Percentiles rank a stretch among this genome's conserved stretches.
Conservation (phyloP, 1,140 invertebrate genomes). For the Trypoxylus dichotomus region DNA sequence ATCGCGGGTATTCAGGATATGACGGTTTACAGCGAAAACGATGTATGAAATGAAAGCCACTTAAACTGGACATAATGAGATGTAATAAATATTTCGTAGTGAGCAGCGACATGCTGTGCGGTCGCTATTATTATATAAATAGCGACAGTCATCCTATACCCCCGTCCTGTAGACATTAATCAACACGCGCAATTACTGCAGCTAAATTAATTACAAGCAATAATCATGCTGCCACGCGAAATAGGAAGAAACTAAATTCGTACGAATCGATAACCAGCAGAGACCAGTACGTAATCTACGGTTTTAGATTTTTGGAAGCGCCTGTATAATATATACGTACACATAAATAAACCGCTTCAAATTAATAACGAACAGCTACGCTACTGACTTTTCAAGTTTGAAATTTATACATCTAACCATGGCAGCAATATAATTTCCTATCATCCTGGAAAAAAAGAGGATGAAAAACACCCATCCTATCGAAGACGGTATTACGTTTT, state of each 20-base stretch:
- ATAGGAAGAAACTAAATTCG: neutral
- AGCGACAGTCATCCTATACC: neutral
- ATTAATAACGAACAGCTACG: too few relatives aligned
- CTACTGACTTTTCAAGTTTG: too few relatives aligned
- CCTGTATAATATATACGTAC: too few relatives aligned
- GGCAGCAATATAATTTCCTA: too few relatives aligned
- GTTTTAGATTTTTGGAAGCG: too few relatives aligned
- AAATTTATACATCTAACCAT: too few relatives aligned
- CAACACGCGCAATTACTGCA: conserved; percentile 11
- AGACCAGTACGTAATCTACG: neutral
- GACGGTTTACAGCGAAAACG: neutral
- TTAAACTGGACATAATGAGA: conserved; percentile 25
- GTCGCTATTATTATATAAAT: conserved; percentile 12
- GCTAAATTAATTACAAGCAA: conserved; percentile 26
- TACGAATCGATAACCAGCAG: neutral
- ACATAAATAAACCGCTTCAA: too few relatives aligned
- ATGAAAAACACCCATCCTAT: too few relatives aligned
- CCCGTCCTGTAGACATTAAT: conserved; percentile 6
- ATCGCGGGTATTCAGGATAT: neutral
- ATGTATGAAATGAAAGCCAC: conserved; percentile 22
- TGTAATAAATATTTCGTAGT: conserved; percentile 26
- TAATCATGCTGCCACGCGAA: neutral
- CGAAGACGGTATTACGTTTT: too few relatives aligned
- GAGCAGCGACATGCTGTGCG: neutral
- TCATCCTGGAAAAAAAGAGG: too few relatives aligned